Base-by-base conservation (phyloP, 2,888 invertebrate genomes). In the Eremobia ochroleuca region DNA sequence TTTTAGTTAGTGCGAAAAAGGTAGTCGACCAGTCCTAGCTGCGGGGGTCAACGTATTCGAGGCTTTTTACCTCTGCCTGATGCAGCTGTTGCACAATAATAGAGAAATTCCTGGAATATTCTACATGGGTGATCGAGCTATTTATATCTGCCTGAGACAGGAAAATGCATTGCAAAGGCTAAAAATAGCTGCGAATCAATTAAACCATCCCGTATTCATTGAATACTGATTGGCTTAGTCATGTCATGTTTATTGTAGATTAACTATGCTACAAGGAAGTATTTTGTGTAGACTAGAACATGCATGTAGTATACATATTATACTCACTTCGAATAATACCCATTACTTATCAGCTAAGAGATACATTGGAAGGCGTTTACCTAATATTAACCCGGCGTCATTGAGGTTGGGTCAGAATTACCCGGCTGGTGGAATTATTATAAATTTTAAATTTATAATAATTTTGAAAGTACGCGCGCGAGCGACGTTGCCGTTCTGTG, bases 21-120 rank as follows among this genome's bases (percentile, higher is more conserved):
- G 94, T 94, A 93, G 93, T 94, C 94, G 94, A 92, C 94, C 93
- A 94, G 93, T 92, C 90, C 89, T 84, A 87, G 92, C 90, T 90
- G 83, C 88, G 82, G 92, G 93, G 95, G 95, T 96, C 96, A 96
- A 96, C 88, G 96, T 91, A 93, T 95, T 91, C 92, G 85, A 95
- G 96, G 95, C 93, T 94, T 94, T 91, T 95, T 96, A 95, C 94
- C 95, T 94, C 92, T 90, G 88, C 85, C 88, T 88, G 89, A 85
- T 88, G 95, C 96, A 95, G 95, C 93, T 96, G 96, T 96, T 96
- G 96, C 95, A 96, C 96, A 96, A 96, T 95, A 95, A 94, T 93
- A 91, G 89, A 93, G 93, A 95, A 92, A 94, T 95, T 94, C 92
- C 94, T 92, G 90, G 95, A 94, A 94, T 91, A 88, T 89, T 89